Conservation (phyloP, 2,888 invertebrate genomes). For the Ramazzottius varieornatus region DNA sequence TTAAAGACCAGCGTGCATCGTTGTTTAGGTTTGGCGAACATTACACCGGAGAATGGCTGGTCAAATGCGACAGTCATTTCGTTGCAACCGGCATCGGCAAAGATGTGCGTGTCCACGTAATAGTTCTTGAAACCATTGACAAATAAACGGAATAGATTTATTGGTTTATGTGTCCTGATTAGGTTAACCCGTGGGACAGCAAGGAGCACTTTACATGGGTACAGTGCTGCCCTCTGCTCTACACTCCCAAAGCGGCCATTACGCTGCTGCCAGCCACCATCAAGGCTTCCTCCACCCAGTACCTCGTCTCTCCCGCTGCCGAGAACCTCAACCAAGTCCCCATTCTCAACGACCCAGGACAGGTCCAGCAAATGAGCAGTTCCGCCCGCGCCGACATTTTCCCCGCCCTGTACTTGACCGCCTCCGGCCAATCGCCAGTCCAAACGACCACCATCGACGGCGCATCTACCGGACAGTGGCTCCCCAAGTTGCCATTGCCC, state of each 20-base stretch:
- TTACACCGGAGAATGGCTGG: slow-evolving; percentile 1
- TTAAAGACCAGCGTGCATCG: too few relatives aligned
- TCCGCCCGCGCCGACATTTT: neutral
- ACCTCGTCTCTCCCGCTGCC: neutral
- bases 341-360: neutral
- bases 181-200: neutral
- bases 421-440: neutral
- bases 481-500: too few relatives aligned
- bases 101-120: neutral
- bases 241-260: neutral
- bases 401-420: neutral
- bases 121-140: too few relatives aligned
- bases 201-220: neutral
- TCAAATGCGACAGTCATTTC: neutral
- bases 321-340: neutral
- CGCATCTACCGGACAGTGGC: neutral
- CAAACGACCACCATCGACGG: neutral
- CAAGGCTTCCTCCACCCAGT: neutral
- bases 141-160: too few relatives aligned
- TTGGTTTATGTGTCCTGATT: neutral
- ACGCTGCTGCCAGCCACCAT: neutral
- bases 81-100: neutral
- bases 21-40: slow-evolving; percentile 2
- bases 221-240: neutral
- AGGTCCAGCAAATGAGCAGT: neutral